A percentile compares a stretch with the other conserved stretches of the same genome.
Conservation (phyloP, 2,797 vertebrate species). For the Myotis daubentonii region DNA sequence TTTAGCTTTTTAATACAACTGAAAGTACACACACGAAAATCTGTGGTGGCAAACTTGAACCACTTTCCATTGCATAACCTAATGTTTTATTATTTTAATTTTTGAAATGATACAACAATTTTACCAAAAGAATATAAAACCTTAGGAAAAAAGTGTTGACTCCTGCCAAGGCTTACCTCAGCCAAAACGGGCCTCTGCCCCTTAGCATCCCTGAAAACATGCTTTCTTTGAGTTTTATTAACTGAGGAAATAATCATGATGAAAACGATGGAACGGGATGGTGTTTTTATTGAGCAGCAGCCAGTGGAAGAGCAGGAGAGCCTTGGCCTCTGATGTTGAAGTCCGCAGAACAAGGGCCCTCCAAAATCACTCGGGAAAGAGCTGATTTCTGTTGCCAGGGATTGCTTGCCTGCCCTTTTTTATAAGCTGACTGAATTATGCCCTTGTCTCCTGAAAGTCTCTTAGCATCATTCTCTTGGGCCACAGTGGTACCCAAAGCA, state of each 20-base stretch:
- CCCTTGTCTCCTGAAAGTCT: constrained; percentile 81
- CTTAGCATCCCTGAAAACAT: constrained; percentile 71
- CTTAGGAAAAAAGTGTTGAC: neutral
- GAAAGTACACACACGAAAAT: neutral
- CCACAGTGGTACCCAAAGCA: constrained; percentile 77
- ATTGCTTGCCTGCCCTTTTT: neutral
- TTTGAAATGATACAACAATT: constrained; percentile 16
- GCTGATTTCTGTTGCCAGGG: constrained; percentile 72
- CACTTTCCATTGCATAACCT: constrained; percentile 16
- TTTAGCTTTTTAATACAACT: constrained; percentile 56
- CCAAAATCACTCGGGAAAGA: constrained; percentile 62
- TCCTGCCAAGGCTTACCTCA: constrained; percentile 58
- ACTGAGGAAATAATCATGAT: constrained; percentile 71
- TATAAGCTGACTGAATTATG: constrained; percentile 77
- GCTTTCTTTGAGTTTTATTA: constrained; percentile 73
- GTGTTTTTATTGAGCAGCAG: constrained; percentile 78
- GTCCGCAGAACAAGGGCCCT: constrained; percentile 62
- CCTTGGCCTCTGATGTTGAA: constrained; percentile 61
- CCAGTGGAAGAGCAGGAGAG: constrained; percentile 60
- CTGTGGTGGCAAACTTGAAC: neutral
- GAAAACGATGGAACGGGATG: constrained; percentile 69
- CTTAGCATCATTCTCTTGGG: constrained; percentile 78
- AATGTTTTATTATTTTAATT: constrained; percentile 61
- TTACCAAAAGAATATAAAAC: constrained; percentile 37
- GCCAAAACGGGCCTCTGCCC: constrained; percentile 53